A percentile compares a stretch with the other conserved stretches of the same genome.
Conservation (phyloP, 2,797 vertebrate species). For the Pitangus sulphuratus region DNA sequence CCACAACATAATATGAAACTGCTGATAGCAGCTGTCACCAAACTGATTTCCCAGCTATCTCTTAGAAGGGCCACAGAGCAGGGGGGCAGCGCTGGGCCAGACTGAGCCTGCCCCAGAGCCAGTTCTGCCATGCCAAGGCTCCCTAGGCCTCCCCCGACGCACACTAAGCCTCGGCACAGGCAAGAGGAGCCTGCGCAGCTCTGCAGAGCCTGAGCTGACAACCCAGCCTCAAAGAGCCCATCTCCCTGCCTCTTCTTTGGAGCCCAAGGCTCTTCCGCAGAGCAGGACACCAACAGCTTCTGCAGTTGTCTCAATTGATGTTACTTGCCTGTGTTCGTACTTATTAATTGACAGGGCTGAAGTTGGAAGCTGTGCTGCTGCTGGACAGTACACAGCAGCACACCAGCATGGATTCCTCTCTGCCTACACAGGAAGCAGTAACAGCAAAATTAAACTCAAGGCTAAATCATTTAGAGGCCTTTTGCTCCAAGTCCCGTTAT, state of each 20-base stretch:
- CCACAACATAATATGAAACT: background rate
- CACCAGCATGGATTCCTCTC: background rate
- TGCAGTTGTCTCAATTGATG: fast-evolving
- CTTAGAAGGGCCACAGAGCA: fast-evolving
- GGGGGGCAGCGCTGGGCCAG: background rate
- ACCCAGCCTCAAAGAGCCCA: fast-evolving
- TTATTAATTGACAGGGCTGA: background rate
- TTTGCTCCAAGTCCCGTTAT: background rate
- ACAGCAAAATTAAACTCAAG: background rate
- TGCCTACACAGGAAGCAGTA: background rate
- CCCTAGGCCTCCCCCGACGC: background rate
- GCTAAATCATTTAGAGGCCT: background rate
- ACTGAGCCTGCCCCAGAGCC: background rate
- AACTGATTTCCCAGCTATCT: fast-evolving
- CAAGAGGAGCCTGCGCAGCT: fast-evolving
- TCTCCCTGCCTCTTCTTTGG: fast-evolving
- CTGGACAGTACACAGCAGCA: too few relatives aligned
- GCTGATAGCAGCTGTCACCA: background rate
- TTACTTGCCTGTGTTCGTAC: background rate
- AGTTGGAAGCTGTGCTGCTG: background rate
- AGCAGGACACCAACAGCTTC: fast-evolving
- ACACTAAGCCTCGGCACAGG: fast-evolving
- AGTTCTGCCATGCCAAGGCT: background rate
- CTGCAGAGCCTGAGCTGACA: fast-evolving
- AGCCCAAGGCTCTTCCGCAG: fast-evolving